Conservation (phyloP, 1,140 invertebrate genomes). For the Xylocopa sonorina region DNA sequence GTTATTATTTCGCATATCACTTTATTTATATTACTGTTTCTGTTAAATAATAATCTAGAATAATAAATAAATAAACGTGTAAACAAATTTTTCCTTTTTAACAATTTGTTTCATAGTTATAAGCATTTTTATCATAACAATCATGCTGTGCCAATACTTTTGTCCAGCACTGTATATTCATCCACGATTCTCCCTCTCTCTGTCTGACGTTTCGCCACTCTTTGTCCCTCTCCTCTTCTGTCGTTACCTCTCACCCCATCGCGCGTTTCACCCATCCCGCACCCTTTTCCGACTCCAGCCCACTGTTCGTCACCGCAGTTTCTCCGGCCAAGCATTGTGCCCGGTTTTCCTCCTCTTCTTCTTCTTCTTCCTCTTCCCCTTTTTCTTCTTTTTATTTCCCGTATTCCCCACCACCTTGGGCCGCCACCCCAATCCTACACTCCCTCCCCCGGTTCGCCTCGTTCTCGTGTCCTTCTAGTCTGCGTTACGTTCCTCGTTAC, state of each 20-base stretch:
- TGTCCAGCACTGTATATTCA: too few species aligned
- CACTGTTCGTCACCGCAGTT: conserved; percentile 61
- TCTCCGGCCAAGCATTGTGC: conserved; percentile 45
- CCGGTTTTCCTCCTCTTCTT: conserved; percentile 5
- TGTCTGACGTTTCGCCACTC: not conserved
- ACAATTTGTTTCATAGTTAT: too few species aligned
- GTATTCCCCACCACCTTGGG: not conserved
- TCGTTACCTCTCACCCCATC: too few species aligned
- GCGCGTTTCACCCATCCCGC: not conserved
- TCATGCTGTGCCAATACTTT: too few species aligned
- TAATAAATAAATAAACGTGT: too few species aligned
- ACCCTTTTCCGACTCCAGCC: conserved; percentile 40
- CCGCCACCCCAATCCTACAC: not conserved
- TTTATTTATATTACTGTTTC: too few species aligned
- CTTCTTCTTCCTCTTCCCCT: not conserved
- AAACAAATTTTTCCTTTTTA: too few species aligned
- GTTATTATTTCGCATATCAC: too few species aligned
- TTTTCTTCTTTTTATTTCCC: not conserved
- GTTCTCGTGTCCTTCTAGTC: conserved; percentile 33
- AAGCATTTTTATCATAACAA: too few species aligned
- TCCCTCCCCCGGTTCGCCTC: not conserved
- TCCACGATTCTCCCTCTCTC: conserved; percentile 15
- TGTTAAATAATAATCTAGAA: too few species aligned
- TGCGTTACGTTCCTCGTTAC: conserved; percentile 60
- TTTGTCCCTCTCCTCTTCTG: not conserved